Conservation (phyloP, 2,888 invertebrate species). For the Choreutis nemorana region DNA sequence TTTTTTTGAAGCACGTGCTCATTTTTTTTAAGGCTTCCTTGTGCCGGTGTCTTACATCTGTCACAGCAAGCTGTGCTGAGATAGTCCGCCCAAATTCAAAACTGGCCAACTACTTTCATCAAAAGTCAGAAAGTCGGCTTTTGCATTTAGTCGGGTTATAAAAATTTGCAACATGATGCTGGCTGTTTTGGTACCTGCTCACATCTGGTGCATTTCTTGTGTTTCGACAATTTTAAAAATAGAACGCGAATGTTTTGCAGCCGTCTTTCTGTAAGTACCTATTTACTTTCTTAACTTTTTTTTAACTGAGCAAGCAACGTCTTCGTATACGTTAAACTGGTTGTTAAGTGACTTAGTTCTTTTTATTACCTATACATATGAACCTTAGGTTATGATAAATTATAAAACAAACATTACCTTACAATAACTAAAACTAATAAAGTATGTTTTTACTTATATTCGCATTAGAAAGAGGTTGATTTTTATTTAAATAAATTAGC, state of each 20-base stretch:
- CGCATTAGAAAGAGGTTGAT: too few species aligned
- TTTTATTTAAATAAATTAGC: too few species aligned
- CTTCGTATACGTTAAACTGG: too few species aligned
- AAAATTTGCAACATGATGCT: slow-evolving; percentile 60
- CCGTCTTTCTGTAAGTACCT: too few species aligned
- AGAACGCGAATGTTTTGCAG: slow-evolving; percentile 25
- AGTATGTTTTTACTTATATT: too few species aligned
- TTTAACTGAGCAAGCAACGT: too few species aligned
- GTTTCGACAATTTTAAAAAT: slow-evolving; percentile 39
- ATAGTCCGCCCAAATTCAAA: slow-evolving; percentile 22
- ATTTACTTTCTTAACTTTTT: too few species aligned
- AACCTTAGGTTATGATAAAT: too few species aligned
- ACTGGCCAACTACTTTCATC: slow-evolving; percentile 4
- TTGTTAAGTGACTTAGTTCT: too few species aligned
- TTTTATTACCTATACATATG: too few species aligned
- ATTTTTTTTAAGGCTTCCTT: slow-evolving; percentile 50
- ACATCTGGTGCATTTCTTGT: slow-evolving; percentile 56
- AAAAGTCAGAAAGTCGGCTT: slow-evolving; percentile 6
- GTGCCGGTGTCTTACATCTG: slow-evolving; percentile 53
- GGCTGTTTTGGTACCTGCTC: slow-evolving; percentile 44
- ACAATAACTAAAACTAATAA: too few species aligned
- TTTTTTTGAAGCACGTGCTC: slow-evolving; percentile 57
- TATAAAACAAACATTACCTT: too few species aligned
- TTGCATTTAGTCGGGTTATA: slow-evolving; percentile 20
- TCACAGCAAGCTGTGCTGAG: slow-evolving; percentile 51